phyloP scores from a whole-genome alignment of 2,113 vertebrate genomes.

The Scomber japonicus region DNA sequence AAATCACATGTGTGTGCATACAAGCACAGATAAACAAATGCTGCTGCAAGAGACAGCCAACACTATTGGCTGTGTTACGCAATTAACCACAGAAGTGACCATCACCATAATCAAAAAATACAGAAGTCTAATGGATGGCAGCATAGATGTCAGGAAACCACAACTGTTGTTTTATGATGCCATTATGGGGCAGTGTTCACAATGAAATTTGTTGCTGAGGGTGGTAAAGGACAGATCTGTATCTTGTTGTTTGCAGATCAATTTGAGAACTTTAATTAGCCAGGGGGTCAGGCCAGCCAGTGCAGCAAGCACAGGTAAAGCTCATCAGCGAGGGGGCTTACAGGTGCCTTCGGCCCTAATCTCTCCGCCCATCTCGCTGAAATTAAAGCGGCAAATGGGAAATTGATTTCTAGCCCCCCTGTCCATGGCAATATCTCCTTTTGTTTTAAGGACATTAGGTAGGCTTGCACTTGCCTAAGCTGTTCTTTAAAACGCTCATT shows the following conservation, averaged over 20 bases:
- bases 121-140: constrained; percentile 55
- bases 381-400: constrained; percentile 90
- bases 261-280: constrained; percentile 89
- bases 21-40: constrained; percentile 8
- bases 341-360: constrained; percentile 87
- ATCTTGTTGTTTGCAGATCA: constrained; percentile 86
- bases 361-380: constrained; percentile 85
- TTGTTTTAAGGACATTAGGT: constrained; percentile 89
- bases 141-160: constrained; percentile 58
- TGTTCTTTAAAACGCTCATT: constrained; percentile 88
- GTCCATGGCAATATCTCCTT: constrained; percentile 88
- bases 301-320: constrained; percentile 80
- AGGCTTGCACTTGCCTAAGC: constrained; percentile 85
- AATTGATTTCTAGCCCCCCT: constrained; percentile 88
- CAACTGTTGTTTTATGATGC: constrained; percentile 79
- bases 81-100: constrained; percentile 35
- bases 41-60: neutral
- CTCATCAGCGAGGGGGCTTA: constrained; percentile 83
- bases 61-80: neutral
- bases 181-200: constrained; percentile 79
- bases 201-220: constrained; percentile 76
- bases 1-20: neutral
- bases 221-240: constrained; percentile 87
- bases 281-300: constrained; percentile 75
- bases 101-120: constrained; percentile 46